phyloP scores from a whole-genome alignment of 2,888 invertebrate species.

The Mamestra brassicae region DNA sequence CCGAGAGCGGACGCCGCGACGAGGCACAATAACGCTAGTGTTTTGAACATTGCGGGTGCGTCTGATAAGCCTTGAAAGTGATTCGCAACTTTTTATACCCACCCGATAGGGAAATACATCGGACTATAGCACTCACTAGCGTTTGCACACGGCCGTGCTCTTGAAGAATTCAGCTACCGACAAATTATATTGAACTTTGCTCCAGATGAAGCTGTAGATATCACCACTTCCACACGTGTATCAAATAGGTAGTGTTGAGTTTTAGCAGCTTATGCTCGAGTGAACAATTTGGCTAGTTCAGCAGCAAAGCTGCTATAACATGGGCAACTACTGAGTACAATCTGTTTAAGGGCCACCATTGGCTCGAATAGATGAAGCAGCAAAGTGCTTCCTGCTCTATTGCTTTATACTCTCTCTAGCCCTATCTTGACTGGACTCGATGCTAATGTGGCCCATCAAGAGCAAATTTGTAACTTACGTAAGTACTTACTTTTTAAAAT shows the following conservation, averaged over 20 bases:
- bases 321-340: too few species aligned
- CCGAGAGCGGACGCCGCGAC: constrained; percentile 41
- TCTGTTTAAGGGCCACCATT: too few species aligned
- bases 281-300: neutral
- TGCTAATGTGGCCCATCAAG: neutral
- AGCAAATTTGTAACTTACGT: neutral
- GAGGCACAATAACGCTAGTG: constrained; percentile 38
- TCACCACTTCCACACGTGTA: neutral
- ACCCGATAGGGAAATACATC: constrained; percentile 17
- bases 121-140: constrained; percentile 3
- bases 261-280: too few species aligned
- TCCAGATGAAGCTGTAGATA: too few species aligned
- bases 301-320: neutral
- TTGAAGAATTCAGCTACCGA: neutral
- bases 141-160: too few species aligned
- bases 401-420: neutral
- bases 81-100: constrained; percentile 36
- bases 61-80: constrained; percentile 19
- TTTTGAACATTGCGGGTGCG: constrained; percentile 33
- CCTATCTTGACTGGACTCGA: neutral
- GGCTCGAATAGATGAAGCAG: too few species aligned
- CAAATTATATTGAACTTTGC: neutral
- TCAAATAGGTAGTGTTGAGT: too few species aligned
- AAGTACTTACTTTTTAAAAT: neutral
- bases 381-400: too few species aligned